A percentile compares a stretch with the other conserved stretches of the same genome.
Evolutionary conservation across 2,113 vertebrate genomes (phyloP).

Genomic region (Ochotona curzoniae): DNA sequence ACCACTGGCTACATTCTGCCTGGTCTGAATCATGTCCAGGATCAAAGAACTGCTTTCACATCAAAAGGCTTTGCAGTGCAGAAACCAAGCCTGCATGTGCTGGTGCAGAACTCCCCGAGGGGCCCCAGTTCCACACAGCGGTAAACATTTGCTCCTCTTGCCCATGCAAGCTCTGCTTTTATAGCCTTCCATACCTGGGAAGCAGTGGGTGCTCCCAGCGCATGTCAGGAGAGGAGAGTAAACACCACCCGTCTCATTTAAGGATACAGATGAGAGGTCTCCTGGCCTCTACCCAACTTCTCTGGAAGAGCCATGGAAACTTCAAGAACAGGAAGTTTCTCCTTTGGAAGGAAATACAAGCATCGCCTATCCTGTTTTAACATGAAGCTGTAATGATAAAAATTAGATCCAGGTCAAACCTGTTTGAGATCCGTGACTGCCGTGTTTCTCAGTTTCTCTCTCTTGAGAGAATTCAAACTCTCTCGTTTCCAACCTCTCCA

Average conservation of each 20-base stretch:
- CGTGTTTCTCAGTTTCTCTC: background rate
- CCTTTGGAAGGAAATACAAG: slow-evolving; percentile 29
- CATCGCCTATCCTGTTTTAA: slow-evolving; percentile 55
- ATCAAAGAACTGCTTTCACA: slow-evolving; percentile 12
- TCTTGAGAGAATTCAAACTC: background rate
- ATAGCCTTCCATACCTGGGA: background rate
- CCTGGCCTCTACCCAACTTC: background rate
- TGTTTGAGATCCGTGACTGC: background rate
- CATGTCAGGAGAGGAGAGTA: background rate
- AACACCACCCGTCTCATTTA: background rate
- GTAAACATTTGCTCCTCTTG: background rate
- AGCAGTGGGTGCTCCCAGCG: background rate
- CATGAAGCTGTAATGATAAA: slow-evolving; percentile 22
- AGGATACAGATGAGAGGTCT: background rate
- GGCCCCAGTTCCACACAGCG: background rate
- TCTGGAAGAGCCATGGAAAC: slow-evolving; percentile 34
- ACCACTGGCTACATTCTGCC: background rate
- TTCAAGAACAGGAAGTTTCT: slow-evolving; percentile 48
- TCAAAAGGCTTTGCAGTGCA: slow-evolving; percentile 7
- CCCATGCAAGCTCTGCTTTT: background rate
- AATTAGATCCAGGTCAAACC: slow-evolving; percentile 44
- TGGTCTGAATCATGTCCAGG: background rate
- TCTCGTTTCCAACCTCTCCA: background rate
- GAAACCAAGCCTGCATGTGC: background rate
- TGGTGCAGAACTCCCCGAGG: background rate